Percentiles rank a stretch among this genome's conserved stretches.
Evolutionary conservation across 2,888 invertebrate genomes (phyloP).

Genomic region (Coelopa pilipes): DNA sequence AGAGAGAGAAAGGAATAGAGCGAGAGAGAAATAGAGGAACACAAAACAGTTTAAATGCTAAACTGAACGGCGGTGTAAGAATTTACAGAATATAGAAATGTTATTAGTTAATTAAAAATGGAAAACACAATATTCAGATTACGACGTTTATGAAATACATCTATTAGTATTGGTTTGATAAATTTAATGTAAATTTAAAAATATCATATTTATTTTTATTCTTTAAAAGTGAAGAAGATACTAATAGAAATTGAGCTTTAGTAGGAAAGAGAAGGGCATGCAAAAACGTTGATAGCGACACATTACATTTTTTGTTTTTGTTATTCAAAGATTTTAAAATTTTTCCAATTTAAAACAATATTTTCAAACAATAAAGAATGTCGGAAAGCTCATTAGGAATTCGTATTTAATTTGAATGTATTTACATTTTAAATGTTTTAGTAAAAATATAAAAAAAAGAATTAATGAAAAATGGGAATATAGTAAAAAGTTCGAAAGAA

Average conservation of each 20-base stretch:
- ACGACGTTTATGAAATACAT: background rate
- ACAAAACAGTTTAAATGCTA: conserved; percentile 20
- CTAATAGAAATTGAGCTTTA: background rate
- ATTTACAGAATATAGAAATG: too few relatives aligned
- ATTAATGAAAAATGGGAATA: conserved; percentile 17
- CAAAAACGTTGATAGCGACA: conserved; percentile 3
- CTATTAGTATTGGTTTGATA: background rate
- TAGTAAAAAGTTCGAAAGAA: conserved; percentile 36
- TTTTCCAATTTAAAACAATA: conserved; percentile 1
- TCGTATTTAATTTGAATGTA: conserved; percentile 23
- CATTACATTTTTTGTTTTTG: conserved; percentile 7
- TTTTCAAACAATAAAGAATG: background rate
- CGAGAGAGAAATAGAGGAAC: conserved; percentile 12
- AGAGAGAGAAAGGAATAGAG: background rate
- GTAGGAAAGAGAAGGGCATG: conserved; percentile 24
- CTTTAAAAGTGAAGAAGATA: background rate
- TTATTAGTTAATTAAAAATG: background rate
- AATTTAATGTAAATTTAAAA: background rate
- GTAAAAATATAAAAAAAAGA: conserved; percentile 39
- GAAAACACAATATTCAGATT: background rate
- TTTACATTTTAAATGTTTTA: conserved; percentile 47
- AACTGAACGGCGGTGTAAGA: background rate
- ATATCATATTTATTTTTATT: background rate
- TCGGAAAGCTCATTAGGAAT: background rate
- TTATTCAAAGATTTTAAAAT: background rate